Percentiles rank a stretch among this genome's conserved stretches.
phyloP scores from a whole-genome alignment of 2,888 invertebrate genomes.

The Cephus nigrinus region DNA sequence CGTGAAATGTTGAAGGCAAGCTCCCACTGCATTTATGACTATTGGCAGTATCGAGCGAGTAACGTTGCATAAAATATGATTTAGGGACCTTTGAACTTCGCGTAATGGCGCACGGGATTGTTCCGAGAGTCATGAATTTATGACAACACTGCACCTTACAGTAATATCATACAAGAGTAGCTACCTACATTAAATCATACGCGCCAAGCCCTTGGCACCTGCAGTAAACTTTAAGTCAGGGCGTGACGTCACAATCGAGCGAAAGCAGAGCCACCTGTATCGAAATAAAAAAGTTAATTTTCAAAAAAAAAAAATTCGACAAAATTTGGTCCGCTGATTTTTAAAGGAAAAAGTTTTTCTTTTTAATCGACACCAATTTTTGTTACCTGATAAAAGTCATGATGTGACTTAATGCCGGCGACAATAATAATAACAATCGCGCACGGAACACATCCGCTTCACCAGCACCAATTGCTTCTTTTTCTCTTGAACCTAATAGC shows the following conservation, averaged over 20 bases:
- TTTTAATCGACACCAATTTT: too few relatives aligned
- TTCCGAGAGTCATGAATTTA: conserved; percentile 21
- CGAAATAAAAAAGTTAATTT: too few relatives aligned
- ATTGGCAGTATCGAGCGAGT: conserved; percentile 43
- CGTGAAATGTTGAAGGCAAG: conserved; percentile 26
- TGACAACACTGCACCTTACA: neutral
- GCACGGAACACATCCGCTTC: neutral
- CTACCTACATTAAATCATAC: conserved; percentile 6
- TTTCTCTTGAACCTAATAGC: conserved; percentile 11
- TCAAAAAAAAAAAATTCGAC: neutral
- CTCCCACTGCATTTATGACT: conserved; percentile 41
- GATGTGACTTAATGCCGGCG: too few relatives aligned
- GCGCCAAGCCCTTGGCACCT: conserved; percentile 29
- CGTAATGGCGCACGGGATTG: conserved; percentile 33
- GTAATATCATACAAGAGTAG: conserved; percentile 4
- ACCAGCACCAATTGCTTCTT: neutral
- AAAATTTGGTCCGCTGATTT: neutral
- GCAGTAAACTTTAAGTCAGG: conserved; percentile 26
- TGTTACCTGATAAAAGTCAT: too few relatives aligned
- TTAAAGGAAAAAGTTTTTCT: too few relatives aligned
- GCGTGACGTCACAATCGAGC: neutral
- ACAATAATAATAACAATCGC: neutral
- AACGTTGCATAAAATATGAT: conserved; percentile 51
- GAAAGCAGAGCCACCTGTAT: neutral
- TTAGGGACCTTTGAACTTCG: conserved; percentile 47